Conservation (phyloP, 2,797 vertebrate genomes). For the Acanthis flammea region DNA sequence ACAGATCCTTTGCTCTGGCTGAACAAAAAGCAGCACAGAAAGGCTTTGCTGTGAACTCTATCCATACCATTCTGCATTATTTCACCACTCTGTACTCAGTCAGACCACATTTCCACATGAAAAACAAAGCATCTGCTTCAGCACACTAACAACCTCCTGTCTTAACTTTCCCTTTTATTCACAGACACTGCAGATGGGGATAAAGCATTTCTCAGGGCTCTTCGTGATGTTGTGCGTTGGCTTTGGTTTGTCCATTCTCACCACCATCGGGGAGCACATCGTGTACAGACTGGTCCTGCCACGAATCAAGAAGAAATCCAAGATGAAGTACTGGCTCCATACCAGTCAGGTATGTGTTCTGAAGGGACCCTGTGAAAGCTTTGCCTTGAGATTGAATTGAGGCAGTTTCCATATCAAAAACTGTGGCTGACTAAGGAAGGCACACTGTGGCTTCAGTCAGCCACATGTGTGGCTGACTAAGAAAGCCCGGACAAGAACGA, state of each 20-base stretch:
- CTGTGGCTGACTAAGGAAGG: too few relatives aligned
- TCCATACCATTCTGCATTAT: background rate
- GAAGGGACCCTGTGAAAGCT: background rate
- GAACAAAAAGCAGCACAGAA: background rate
- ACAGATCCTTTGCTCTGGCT: background rate
- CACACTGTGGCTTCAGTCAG: too few relatives aligned
- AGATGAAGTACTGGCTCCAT: constrained; percentile 94
- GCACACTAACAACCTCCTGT: background rate
- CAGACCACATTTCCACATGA: background rate
- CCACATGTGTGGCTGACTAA: background rate
- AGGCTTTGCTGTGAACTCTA: background rate
- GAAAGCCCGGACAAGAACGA: background rate
- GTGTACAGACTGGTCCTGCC: constrained; percentile 91
- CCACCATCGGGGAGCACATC: constrained; percentile 91
- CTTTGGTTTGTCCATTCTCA: constrained; percentile 91
- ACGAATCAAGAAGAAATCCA: constrained; percentile 88
- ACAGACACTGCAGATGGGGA: constrained; percentile 97
- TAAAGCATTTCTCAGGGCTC: constrained; percentile 97
- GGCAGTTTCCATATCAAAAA: too few relatives aligned
- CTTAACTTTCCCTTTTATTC: background rate
- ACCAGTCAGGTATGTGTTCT: constrained; percentile 89
- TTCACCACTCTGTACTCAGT: background rate
- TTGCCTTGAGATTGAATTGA: too few relatives aligned
- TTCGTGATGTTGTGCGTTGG: constrained; percentile 96
- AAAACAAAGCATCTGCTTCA: background rate